Evolutionary conservation across 2,797 vertebrate genomes (phyloP).

Genomic region (Squalus acanthias): DNA sequence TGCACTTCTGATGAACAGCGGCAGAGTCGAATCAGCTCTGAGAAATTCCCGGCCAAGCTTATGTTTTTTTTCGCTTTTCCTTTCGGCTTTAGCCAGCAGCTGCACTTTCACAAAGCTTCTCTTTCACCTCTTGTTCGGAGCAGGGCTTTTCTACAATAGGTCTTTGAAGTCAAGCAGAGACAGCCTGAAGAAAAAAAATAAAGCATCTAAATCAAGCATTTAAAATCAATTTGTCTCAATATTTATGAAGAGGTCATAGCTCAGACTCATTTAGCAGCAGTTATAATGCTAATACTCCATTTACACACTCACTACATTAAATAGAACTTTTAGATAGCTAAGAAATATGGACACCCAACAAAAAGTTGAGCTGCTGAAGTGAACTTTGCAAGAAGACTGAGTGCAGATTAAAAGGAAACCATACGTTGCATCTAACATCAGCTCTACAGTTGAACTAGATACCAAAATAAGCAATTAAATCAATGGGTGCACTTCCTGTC

Average conservation of each 20-base stretch:
- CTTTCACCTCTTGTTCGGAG: neutral
- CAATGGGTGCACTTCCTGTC: neutral
- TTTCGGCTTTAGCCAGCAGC: neutral
- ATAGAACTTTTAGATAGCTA: neutral
- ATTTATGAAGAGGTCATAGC: neutral
- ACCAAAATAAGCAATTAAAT: neutral
- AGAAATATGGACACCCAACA: neutral
- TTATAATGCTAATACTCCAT: neutral
- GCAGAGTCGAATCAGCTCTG: neutral
- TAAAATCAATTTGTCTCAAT: constrained; percentile 7
- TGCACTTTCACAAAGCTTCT: neutral
- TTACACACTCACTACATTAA: neutral
- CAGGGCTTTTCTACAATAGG: neutral
- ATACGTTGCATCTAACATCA: neutral
- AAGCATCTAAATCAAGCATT: neutral
- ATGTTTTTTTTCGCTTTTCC: neutral
- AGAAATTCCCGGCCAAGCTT: neutral
- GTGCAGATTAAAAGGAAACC: neutral
- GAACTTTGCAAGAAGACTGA: neutral
- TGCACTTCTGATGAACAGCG: neutral
- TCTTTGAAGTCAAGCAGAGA: neutral
- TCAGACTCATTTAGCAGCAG: neutral
- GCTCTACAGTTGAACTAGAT: neutral
- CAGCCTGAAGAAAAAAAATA: neutral
- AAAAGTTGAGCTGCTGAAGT: neutral